Base-by-base conservation (phyloP, 2,888 invertebrate genomes). In the Rambutsinella grinnellia region DNA sequence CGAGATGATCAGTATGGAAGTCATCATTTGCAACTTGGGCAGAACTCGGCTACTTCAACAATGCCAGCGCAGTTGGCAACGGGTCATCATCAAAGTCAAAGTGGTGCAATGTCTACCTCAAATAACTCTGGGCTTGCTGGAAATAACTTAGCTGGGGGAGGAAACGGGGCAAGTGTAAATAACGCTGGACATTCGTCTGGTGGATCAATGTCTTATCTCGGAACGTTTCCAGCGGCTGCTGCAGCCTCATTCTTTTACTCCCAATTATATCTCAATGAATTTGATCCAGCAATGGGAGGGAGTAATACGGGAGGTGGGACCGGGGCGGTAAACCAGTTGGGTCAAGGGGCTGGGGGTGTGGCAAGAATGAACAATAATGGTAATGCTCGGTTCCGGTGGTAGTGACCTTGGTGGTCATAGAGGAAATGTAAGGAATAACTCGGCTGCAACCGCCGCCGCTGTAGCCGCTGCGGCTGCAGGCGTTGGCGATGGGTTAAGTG, bases 191-290 rank as follows among this genome's bases (percentile, higher is more conserved):
- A 75, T 61, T 62, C 78, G 6, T 79, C 80, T 2, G 79, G 78
- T 10, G 83, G 83, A 8, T 77, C 78, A 1, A 79, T 81, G 80
- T 75, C 74, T 6, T 83, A 83, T 46, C 56, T 83, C 10, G 82
- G 83, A 15, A 62, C 81, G 1, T 81, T 82, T 54, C 82, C 83
- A 1, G 83, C 83, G 0, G 83, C 83, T 1, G 83, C 83, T 0
- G 83, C 83, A n/a, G 82, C 82, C 0, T 81, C 82, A 3, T 80
- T 82, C 53, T 84, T 84, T 60, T 82, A 82, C 54, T 84, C 82
- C 8, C 82, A 84, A 68, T 76, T 82, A 26, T 82, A 82, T 77
- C 79, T 82, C 60, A 82, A 84, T 74, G 82, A 84, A 23, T 82
- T 82, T 70, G 81, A 83, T 27, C 63, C 65, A n/a, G n/a, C 66